Conservation (phyloP, 2,888 invertebrate species). For the Gryllus longicercus region DNA sequence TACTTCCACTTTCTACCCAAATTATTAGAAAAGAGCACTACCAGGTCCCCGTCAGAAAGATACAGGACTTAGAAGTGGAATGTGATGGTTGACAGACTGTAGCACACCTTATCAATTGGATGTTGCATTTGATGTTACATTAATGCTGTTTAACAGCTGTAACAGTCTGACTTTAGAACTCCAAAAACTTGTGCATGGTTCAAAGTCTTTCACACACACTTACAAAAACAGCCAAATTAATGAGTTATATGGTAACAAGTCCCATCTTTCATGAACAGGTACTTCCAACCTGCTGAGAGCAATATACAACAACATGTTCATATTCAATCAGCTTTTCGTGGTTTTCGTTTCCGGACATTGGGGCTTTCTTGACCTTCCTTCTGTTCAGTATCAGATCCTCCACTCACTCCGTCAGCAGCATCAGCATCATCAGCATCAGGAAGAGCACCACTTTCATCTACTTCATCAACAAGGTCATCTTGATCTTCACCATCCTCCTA, state of each 20-base stretch:
- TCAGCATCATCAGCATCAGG: conserved; percentile 41
- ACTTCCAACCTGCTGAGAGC: neutral
- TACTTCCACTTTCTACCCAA: too few relatives aligned
- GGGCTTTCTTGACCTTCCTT: conserved; percentile 48
- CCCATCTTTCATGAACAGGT: conserved; percentile 10
- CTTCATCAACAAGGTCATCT: conserved; percentile 66
- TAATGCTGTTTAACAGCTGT: neutral
- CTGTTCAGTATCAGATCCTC: conserved; percentile 47
- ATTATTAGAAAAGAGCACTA: too few relatives aligned
- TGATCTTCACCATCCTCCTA: conserved; percentile 51
- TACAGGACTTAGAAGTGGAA: neutral
- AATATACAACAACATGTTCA: neutral
- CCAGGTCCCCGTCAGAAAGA: neutral
- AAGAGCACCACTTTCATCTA: conserved; percentile 44
- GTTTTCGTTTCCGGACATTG: conserved; percentile 66
- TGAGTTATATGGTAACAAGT: neutral
- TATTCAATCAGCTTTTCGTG: conserved; percentile 66
- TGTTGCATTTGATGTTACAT: neutral
- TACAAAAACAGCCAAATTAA: neutral
- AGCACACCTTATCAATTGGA: neutral
- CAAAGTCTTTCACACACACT: conserved; percentile 17
- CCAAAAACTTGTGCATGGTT: neutral
- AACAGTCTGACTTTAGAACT: neutral
- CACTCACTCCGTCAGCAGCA: conserved; percentile 45
- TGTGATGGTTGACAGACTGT: neutral